phyloP scores from a whole-genome alignment of 2,113 vertebrate species.

The Nyctereutes procyonoides region DNA sequence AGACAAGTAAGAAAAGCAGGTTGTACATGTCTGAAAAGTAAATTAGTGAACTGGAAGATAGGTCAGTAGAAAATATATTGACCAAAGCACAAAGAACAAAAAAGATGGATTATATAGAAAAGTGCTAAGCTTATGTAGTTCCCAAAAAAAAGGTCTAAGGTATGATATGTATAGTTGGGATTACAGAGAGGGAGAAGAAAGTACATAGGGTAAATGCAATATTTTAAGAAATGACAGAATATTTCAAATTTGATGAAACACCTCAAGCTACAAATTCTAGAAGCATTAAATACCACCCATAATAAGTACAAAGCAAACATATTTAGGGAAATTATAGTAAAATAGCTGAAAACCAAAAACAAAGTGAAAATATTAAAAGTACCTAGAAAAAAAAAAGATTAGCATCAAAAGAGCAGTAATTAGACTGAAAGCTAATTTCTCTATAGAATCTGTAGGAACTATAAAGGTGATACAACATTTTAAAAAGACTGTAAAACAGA shows the following conservation, averaged over 20 bases:
- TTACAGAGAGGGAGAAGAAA: not conserved
- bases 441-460: not conserved
- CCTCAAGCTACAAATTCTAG: not conserved
- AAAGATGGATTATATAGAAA: conserved; percentile 3
- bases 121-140: not conserved
- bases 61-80: not conserved
- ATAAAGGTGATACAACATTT: not conserved
- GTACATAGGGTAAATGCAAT: not conserved
- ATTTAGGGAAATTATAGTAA: not conserved
- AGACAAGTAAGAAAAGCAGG: not conserved
- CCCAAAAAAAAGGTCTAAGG: not conserved
- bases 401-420: not conserved
- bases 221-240: conserved; percentile 43
- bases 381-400: not conserved
- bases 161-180: not conserved
- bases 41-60: not conserved
- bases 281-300: not conserved
- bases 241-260: conserved; percentile 25
- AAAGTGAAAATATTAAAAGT: conserved; percentile 5
- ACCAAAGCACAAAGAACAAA: not conserved
- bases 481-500: not conserved
- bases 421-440: not conserved
- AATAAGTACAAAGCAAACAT: not conserved
- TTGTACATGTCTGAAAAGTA: not conserved
- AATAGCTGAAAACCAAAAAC: conserved; percentile 10